Conservation (phyloP, 2,797 vertebrate species). For the Euthynnus affinis region DNA sequence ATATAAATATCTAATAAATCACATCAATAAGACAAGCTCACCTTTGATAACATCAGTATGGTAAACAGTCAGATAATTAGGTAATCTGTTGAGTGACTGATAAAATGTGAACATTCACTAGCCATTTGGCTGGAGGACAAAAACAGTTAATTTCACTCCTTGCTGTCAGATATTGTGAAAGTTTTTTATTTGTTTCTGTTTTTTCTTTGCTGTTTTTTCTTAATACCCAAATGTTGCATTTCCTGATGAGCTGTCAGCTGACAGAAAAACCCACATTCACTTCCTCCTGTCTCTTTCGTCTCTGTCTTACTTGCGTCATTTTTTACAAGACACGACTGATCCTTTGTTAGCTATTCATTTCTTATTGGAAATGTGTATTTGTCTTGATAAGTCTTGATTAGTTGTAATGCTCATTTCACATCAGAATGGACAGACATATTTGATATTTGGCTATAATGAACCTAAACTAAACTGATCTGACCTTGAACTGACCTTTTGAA, state of each 20-base stretch:
- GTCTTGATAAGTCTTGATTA: too few relatives aligned
- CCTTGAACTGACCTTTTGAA: too few relatives aligned
- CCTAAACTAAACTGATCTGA: too few relatives aligned
- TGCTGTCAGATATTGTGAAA: background rate
- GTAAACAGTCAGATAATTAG: background rate
- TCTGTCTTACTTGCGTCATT: constrained; percentile 21
- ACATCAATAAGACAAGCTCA: background rate
- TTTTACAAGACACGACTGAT: background rate
- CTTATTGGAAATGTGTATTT: too few relatives aligned
- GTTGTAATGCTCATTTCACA: too few relatives aligned
- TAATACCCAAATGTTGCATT: background rate
- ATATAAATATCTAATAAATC: background rate
- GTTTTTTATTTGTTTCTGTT: background rate
- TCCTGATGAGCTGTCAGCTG: constrained; percentile 68
- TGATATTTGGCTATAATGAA: too few relatives aligned
- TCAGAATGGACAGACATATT: too few relatives aligned
- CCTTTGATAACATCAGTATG: background rate
- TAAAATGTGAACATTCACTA: too few relatives aligned
- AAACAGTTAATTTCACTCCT: too few relatives aligned
- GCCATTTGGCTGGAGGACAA: too few relatives aligned
- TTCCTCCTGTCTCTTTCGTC: constrained; percentile 40
- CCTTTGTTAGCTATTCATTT: too few relatives aligned
- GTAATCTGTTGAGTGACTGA: too few relatives aligned
- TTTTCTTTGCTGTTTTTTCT: background rate
- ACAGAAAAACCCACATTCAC: constrained; percentile 36